Conservation (phyloP, 2,888 invertebrate genomes). For the Cordilura impudica region DNA sequence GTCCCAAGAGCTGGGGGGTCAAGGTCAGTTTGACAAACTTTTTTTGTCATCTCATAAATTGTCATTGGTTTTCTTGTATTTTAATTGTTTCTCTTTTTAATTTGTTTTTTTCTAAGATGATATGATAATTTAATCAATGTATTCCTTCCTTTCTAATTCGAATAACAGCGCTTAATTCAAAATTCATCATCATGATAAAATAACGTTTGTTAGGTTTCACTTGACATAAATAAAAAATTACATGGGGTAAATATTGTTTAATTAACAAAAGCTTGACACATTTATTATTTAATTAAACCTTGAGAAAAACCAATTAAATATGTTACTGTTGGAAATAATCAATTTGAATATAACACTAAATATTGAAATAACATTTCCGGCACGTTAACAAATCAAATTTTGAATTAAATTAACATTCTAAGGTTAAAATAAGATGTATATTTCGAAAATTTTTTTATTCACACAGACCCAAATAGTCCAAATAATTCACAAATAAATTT, state of each 20-base stretch:
- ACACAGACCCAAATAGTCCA: no score
- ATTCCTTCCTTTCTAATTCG: neutral
- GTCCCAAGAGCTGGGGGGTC: conserved; percentile 20
- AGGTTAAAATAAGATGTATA: no score
- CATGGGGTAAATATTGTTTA: neutral
- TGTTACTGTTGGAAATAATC: no score
- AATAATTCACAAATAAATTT: no score
- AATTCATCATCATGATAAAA: neutral
- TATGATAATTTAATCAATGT: neutral
- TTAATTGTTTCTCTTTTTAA: neutral
- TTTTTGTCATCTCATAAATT: neutral
- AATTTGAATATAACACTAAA: no score
- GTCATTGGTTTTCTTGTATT: neutral
- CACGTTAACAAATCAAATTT: no score
- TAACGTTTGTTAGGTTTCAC: conserved; percentile 11
- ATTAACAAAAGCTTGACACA: neutral
- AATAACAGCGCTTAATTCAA: neutral
- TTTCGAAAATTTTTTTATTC: no score
- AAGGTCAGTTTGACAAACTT: conserved; percentile 45
- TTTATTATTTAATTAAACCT: no score
- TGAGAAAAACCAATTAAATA: no score
- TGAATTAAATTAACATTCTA: no score
- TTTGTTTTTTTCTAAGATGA: neutral
- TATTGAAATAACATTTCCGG: no score
- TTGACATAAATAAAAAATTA: neutral